These are phyloP conservation scores for Pogonomyrmex barbatus DNA, from an alignment of 1,140 invertebrate genomes.

Conservation along the genomic window DNA sequence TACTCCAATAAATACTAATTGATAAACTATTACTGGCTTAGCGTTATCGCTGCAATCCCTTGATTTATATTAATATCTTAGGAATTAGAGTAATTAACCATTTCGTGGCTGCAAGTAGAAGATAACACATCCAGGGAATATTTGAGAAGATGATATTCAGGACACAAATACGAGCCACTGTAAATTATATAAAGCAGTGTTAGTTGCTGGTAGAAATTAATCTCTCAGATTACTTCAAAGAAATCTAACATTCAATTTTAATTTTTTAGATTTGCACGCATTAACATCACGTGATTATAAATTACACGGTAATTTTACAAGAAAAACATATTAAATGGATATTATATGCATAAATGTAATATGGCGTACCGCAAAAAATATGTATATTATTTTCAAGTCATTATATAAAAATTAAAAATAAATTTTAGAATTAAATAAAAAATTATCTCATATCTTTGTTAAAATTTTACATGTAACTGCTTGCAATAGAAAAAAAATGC, in stretches of 20 bases:
- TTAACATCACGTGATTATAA: not conserved
- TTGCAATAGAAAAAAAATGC: not conserved
- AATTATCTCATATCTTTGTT: not conserved
- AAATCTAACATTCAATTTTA: slow-evolving; percentile 12
- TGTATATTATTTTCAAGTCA: not conserved
- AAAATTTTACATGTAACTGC: not conserved
- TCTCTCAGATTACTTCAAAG: slow-evolving; percentile 5
- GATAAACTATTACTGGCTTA: slow-evolving; percentile 31
- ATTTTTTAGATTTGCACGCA: slow-evolving; percentile 13
- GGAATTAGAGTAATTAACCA: slow-evolving; percentile 37
- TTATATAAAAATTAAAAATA: not conserved
- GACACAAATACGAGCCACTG: not conserved
- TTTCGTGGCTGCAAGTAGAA: slow-evolving; percentile 27
- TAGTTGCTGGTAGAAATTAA: slow-evolving; percentile 19
- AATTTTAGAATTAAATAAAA: slow-evolving; percentile 10
- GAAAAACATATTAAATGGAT: not conserved
- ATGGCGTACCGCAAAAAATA: not conserved
- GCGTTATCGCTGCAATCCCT: slow-evolving; percentile 37
- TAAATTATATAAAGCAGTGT: slow-evolving; percentile 27
- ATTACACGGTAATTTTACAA: slow-evolving; percentile 5
- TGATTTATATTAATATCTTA: slow-evolving; percentile 54
- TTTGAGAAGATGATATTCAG: slow-evolving; percentile 34
- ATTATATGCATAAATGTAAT: not conserved
- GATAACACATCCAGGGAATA: slow-evolving; percentile 28
- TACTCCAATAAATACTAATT: slow-evolving; percentile 18